Percentiles rank a stretch among this genome's conserved stretches.
Evolutionary conservation across 2,113 vertebrate genomes (phyloP).

Genomic region (Tachysurus vachellii): DNA sequence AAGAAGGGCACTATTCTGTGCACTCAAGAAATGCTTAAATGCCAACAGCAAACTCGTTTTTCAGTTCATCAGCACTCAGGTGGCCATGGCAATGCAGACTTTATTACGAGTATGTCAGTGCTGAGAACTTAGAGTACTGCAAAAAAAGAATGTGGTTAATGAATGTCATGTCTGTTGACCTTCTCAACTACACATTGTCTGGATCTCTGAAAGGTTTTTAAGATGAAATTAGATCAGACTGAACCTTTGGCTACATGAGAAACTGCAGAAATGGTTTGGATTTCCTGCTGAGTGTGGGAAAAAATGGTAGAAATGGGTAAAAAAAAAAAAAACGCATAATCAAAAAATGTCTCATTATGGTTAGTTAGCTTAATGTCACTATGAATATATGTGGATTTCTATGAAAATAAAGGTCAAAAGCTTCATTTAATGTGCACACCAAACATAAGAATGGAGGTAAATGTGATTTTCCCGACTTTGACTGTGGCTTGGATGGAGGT

Average conservation of each 20-base stretch:
- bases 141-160: slow-evolving; percentile 31
- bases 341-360: not conserved
- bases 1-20: not conserved
- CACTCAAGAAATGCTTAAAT: not conserved
- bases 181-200: slow-evolving; percentile 40
- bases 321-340: not conserved
- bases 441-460: not conserved
- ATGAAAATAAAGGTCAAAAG: not conserved
- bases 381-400: not conserved
- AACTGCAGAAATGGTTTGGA: not conserved
- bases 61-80: not conserved
- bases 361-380: not conserved
- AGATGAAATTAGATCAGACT: slow-evolving; percentile 14
- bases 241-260: not conserved
- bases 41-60: slow-evolving; percentile 7
- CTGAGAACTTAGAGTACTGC: slow-evolving; percentile 31
- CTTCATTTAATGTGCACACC: not conserved
- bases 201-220: slow-evolving; percentile 39
- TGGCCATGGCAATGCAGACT: slow-evolving; percentile 44
- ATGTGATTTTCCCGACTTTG: not conserved
- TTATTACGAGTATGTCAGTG: slow-evolving; percentile 39
- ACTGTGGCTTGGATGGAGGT: not conserved
- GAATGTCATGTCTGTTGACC: slow-evolving; percentile 44
- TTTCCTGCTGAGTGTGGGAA: not conserved
- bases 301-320: too few relatives aligned